Evolutionary conservation across 1,140 invertebrate genomes (phyloP).

Genomic region (Riptortus pedestris): DNA sequence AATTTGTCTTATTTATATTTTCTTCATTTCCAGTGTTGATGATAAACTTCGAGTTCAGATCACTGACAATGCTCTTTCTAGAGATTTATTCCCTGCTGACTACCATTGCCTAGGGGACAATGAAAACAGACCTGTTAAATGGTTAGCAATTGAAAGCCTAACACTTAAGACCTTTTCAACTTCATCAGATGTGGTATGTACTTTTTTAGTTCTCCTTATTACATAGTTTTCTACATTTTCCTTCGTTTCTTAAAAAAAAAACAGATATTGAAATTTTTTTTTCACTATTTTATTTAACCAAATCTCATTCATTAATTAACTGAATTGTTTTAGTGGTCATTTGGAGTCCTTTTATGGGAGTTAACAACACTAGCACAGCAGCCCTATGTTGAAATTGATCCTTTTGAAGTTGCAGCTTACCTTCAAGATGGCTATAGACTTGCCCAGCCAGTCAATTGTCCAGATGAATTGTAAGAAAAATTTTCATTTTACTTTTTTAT

Average conservation of each 20-base stretch:
- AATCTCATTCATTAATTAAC: no score
- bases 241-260: no score
- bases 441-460: slow-evolving; percentile 83
- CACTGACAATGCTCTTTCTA: slow-evolving; percentile 77
- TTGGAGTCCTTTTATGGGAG: slow-evolving; percentile 92
- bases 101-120: slow-evolving; percentile 93
- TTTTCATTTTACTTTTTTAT: not conserved
- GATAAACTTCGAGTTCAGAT: slow-evolving; percentile 76
- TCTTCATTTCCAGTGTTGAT: slow-evolving; percentile 61
- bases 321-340: slow-evolving; percentile 92
- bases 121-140: slow-evolving; percentile 89
- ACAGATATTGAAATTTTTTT: slow-evolving; percentile 27
- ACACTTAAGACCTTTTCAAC: slow-evolving; percentile 67
- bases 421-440: slow-evolving; percentile 80
- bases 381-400: slow-evolving; percentile 82
- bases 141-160: slow-evolving; percentile 84
- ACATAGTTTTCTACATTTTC: not conserved
- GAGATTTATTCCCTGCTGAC: slow-evolving; percentile 89
- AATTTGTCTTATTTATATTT: no score
- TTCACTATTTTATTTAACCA: no score
- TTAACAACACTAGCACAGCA: slow-evolving; percentile 79
- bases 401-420: slow-evolving; percentile 81
- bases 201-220: no score
- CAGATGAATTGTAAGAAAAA: slow-evolving; percentile 79
- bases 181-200: slow-evolving; percentile 71